Evolutionary conservation across 2,888 invertebrate species (phyloP), one percentile per base, ranked within the genome.

Genomic region (Tiliacea aurago): DNA sequence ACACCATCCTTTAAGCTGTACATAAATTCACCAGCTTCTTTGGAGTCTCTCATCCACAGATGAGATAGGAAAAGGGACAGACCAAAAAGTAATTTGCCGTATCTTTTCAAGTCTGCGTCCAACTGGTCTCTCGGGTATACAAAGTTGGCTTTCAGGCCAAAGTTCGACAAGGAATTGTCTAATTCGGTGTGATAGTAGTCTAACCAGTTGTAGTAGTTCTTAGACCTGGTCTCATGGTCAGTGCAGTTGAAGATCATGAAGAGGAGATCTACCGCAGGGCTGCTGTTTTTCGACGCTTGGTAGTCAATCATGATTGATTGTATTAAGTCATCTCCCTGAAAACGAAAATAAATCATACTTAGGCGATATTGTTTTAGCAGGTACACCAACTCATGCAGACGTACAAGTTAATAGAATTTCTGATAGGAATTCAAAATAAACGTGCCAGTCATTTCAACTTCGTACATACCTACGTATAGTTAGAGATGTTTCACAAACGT

Each of bases 301-400:
- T 91, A 92, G 79, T 93, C 92, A 45, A 92, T 88, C 76, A 92
- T 83, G 0, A 91, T 74, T n/a, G 87, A 88, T 23, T 89, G 83
- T 0, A 83, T 72, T 1, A 81, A 73, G 6, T 65, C 70, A 3
- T 81, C 84, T 7, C 84, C 86, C 92, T 92, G 89, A 23, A 87
- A 89, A 70, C 3, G 20, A 28, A 64, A 66, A 69, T 49, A 58
- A 56, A 3, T 13, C 5, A 41, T 10, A 49, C 2, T 23, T 56
- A n/a, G 20, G 33, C 11, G n/a, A 47, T 1, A 18, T 18, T 0
- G n/a, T 47, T 55, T 23, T 7, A 28, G 4, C 11, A 33, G 11
- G 5, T 4, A 61, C 7, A n/a, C 5, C 5, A 45, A n/a, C 4
- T n/a, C 47, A 13, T 37, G 15, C 28, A 47, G 18, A 55, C 5